phyloP scores from a whole-genome alignment of 2,113 vertebrate species.

The Thunnus maccoyii region DNA sequence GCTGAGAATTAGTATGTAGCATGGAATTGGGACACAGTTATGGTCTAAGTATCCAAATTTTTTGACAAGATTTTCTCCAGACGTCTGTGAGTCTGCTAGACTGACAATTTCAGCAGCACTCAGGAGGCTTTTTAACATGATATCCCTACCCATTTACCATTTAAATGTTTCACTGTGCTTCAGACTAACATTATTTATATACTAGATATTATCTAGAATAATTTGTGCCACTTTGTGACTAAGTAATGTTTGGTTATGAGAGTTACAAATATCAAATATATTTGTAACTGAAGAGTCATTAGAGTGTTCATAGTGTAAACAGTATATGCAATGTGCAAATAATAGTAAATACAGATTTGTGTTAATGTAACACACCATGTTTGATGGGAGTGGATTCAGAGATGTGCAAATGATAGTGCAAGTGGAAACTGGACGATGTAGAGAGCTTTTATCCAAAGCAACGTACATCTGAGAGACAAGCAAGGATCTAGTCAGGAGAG shows the following conservation, averaged over 20 bases:
- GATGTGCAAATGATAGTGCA: too few relatives aligned
- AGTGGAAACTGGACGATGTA: too few relatives aligned
- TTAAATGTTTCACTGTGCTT: not conserved
- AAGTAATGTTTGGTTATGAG: not conserved
- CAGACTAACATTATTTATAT: constrained; percentile 1
- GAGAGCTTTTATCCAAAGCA: too few relatives aligned
- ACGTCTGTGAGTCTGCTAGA: not conserved
- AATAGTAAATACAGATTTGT: too few relatives aligned
- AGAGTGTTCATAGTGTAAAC: too few relatives aligned
- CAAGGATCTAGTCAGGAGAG: too few relatives aligned
- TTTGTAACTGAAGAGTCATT: too few relatives aligned
- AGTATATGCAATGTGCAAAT: too few relatives aligned
- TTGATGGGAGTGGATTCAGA: too few relatives aligned
- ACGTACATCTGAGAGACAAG: too few relatives aligned
- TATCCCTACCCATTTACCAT: not conserved
- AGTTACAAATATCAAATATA: too few relatives aligned
- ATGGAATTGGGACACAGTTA: not conserved
- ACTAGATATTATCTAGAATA: not conserved
- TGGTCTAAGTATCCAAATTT: not conserved
- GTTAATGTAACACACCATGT: too few relatives aligned
- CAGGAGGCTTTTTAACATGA: not conserved
- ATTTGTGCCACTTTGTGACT: not conserved
- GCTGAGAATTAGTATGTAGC: not conserved
- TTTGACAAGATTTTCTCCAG: not conserved
- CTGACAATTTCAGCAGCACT: not conserved